Conservation (phyloP, 2,113 vertebrate genomes). For the Columba livia region DNA sequence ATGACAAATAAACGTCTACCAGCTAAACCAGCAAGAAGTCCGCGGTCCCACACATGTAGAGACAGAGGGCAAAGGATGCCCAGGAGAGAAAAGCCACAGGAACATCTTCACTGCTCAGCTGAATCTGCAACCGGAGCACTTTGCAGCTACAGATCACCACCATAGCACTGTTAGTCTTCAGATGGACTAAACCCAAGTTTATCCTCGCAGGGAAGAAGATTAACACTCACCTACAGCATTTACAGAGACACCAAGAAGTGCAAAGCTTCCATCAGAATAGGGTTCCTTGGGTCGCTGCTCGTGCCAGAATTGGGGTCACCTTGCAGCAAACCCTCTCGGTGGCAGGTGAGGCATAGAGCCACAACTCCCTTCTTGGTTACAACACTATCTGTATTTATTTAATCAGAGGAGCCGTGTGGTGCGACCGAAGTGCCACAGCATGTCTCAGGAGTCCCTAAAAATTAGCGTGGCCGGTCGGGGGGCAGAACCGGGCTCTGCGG, state of each 20-base stretch:
- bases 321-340: neutral
- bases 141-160: neutral
- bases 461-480: too few species aligned
- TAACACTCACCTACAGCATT: neutral
- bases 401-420: neutral
- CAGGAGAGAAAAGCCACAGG: neutral
- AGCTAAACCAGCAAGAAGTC: neutral
- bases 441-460: neutral
- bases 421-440: neutral
- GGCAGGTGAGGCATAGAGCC: neutral
- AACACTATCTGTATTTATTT: neutral
- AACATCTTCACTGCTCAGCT: neutral
- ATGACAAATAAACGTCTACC: neutral
- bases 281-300: neutral
- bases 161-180: neutral
- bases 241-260: neutral
- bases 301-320: neutral
- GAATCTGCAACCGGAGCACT: neutral
- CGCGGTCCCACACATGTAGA: accelerated
- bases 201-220: neutral
- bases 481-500: neutral
- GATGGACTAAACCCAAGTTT: neutral
- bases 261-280: neutral
- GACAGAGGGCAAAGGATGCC: neutral
- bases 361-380: neutral